Evolutionary conservation across 2,888 invertebrate genomes (phyloP), one percentile per base, ranked within the genome.

Genomic region (Choristoneura rosaceana): DNA sequence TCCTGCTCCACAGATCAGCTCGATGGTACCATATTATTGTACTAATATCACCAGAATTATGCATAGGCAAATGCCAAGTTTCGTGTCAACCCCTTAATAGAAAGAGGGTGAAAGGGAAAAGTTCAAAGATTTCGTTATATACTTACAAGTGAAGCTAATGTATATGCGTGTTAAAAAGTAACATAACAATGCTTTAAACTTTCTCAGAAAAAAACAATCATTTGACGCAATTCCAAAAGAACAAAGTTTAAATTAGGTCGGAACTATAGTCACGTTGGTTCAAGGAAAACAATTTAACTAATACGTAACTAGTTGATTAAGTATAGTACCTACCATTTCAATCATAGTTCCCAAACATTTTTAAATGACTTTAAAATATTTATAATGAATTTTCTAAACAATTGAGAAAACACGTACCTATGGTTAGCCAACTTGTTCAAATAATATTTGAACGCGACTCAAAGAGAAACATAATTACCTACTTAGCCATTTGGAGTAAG

Each of bases 271-370:
- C 58, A 58, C n/a, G 58, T 17, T 25, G 14, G 9, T 15, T 12
- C 10, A 55, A 55, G 55, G 58, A 38, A 65, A 50, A 59, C 25
- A 17, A 62, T 62, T 69, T 17, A 15, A 61, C 25, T 25, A 45
- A 10, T 55, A 17, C 12, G 3, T 25, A 12, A 25, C 55, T 55
- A 10, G 25, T 25, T 52, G 9, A 2, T 17, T 52, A 52, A 0
- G 4, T 38, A 38, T 38, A 7, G 7, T 38, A 34, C 34, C 4
- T 17, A 9, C 55, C 55, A 25, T 55, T 17, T 55, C 12, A 55
- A 55, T 55, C 17, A 55, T 25, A 3, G 43, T 14, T 17, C 60
- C 60, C n/a, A 8, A 61, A 25, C 55, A 55, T 55, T 12, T 55
- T 55, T 25, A 4, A 55, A 25, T 10, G 12, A 12, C 55, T 55